Evolutionary conservation across 2,888 invertebrate genomes (phyloP).

Genomic region (Trissonchulus sp.): DNA sequence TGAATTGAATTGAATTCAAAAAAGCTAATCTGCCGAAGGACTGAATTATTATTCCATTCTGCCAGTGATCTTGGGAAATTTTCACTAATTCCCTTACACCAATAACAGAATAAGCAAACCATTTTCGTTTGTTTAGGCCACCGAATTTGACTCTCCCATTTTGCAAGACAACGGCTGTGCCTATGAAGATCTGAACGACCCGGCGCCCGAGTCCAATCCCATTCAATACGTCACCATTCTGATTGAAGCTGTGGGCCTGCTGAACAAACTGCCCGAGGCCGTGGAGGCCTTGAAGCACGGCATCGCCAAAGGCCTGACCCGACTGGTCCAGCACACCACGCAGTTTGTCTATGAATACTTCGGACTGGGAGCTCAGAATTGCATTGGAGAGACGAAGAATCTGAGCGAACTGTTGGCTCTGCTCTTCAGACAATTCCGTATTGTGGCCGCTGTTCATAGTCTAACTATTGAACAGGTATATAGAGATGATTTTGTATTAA

Average conservation of each 20-base stretch:
- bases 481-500: too few species aligned
- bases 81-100: too few species aligned
- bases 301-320: slow-evolving; percentile 12
- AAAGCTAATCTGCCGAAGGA: too few species aligned
- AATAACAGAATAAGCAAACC: too few species aligned
- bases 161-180: slow-evolving; percentile 27
- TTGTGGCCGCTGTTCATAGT: slow-evolving; percentile 70
- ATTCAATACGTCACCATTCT: slow-evolving; percentile 68
- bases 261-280: slow-evolving; percentile 72
- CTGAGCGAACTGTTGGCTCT: slow-evolving; percentile 64
- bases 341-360: slow-evolving; percentile 25
- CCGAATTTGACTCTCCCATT: slow-evolving; percentile 27
- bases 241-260: slow-evolving; percentile 73
- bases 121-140: too few species aligned
- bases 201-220: slow-evolving; percentile 55
- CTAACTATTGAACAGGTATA: slow-evolving; percentile 59
- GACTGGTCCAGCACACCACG: slow-evolving; percentile 12
- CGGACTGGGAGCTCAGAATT: slow-evolving; percentile 14
- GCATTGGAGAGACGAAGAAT: slow-evolving; percentile 16
- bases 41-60: too few species aligned
- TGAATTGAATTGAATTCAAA: too few species aligned
- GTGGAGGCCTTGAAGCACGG: slow-evolving; percentile 63
- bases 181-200: slow-evolving; percentile 41
- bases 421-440: slow-evolving; percentile 73
- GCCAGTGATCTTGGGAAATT: too few species aligned